Evolutionary conservation across 2,113 vertebrate genomes (phyloP).

Genomic region (Arothron firmamentum): DNA sequence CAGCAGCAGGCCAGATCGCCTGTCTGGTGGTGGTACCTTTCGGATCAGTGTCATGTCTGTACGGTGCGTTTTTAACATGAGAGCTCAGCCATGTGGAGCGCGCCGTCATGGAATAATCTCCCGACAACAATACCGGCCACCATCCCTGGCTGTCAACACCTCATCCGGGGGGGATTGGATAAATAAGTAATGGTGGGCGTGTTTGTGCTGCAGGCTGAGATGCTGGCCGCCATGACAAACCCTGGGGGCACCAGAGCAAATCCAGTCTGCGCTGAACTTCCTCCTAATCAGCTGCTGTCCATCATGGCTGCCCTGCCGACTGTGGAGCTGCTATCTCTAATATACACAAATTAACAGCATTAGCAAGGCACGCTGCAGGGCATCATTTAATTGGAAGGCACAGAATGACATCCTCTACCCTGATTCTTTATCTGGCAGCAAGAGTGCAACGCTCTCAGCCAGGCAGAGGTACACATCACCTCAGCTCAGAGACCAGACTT

Average conservation of each 20-base stretch:
- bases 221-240: conserved; percentile 57
- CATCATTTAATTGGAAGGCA: conserved; percentile 67
- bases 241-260: conserved; percentile 54
- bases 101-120: conserved; percentile 12
- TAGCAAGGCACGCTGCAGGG: conserved; percentile 58
- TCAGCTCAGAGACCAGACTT: conserved; percentile 21
- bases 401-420: conserved; percentile 43
- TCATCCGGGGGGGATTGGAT: conserved; percentile 45
- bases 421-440: conserved; percentile 27
- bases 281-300: conserved; percentile 68
- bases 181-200: conserved; percentile 52
- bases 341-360: conserved; percentile 58
- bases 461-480: conserved; percentile 29
- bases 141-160: conserved; percentile 47
- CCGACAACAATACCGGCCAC: conserved; percentile 35
- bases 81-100: conserved; percentile 19
- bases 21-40: conserved; percentile 18
- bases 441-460: conserved; percentile 11
- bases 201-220: conserved; percentile 41
- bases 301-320: conserved; percentile 45
- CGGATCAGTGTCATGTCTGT: background rate
- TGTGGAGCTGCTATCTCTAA: conserved; percentile 38
- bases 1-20: conserved; percentile 25
- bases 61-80: conserved; percentile 31
- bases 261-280: conserved; percentile 48